phyloP scores from a whole-genome alignment of 2,113 vertebrate species.

The Sylvia atricapilla region DNA sequence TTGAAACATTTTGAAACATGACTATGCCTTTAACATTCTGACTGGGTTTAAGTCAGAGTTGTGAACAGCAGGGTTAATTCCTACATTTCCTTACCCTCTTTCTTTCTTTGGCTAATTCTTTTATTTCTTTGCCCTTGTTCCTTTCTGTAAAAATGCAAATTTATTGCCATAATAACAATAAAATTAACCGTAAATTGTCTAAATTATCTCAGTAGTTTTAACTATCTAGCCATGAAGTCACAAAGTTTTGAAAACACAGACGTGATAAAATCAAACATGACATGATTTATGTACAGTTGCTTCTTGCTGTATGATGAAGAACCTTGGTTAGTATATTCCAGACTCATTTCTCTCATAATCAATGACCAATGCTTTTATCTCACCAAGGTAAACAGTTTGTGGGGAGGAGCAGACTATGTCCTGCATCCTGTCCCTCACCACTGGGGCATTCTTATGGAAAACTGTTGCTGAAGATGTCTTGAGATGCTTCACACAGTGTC shows the following conservation, averaged over 20 bases:
- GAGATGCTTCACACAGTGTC: background rate
- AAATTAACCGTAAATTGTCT: background rate
- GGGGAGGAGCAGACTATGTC: background rate
- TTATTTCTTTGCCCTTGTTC: background rate
- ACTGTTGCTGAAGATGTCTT: background rate
- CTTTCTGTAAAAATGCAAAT: background rate
- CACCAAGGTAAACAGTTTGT: background rate
- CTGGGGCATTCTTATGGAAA: background rate
- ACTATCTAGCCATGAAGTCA: background rate
- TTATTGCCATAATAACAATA: background rate
- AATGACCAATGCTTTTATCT: background rate
- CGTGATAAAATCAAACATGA: background rate
- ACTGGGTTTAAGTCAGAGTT: background rate
- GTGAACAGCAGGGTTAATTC: background rate
- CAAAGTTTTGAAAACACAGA: background rate
- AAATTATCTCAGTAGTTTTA: background rate
- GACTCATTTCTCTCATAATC: background rate
- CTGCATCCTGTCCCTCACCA: background rate
- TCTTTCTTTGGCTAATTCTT: background rate
- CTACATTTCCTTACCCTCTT: background rate
- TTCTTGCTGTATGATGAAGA: background rate
- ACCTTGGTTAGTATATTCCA: background rate
- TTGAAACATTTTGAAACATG: background rate
- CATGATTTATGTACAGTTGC: background rate
- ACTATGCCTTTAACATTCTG: background rate